Conservation (phyloP, 2,113 vertebrate genomes). For the Rynchops niger region DNA sequence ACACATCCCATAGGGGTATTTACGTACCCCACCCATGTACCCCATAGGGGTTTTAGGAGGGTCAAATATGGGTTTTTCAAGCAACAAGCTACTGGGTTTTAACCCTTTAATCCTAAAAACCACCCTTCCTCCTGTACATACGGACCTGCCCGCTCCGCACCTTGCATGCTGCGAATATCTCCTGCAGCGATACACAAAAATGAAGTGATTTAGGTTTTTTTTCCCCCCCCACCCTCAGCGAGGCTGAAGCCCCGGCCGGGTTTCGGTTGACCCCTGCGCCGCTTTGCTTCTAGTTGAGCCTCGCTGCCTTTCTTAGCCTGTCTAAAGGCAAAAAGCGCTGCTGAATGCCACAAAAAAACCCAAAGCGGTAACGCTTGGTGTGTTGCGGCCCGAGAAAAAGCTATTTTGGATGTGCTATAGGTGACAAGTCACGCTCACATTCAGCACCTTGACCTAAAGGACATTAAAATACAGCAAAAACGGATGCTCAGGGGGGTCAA, state of each 20-base stretch:
- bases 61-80: neutral
- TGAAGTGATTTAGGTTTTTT: neutral
- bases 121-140: neutral
- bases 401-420: rapidly evolving
- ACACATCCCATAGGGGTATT: neutral
- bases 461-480: neutral
- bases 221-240: too few species aligned
- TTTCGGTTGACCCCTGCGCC: rapidly evolving
- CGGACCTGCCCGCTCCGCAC: neutral
- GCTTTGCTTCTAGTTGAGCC: neutral
- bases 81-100: neutral
- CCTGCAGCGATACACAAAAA: neutral
- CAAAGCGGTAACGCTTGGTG: rapidly evolving
- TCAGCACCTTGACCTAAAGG: neutral
- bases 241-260: neutral
- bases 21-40: neutral
- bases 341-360: neutral
- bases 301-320: neutral
- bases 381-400: neutral
- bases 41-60: neutral
- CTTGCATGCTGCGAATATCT: neutral
- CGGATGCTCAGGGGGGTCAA: neutral
- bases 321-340: neutral
- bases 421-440: rapidly evolving
- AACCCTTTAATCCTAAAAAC: neutral